phyloP scores from a whole-genome alignment of 2,797 vertebrate species.

The Menidia menidia region DNA sequence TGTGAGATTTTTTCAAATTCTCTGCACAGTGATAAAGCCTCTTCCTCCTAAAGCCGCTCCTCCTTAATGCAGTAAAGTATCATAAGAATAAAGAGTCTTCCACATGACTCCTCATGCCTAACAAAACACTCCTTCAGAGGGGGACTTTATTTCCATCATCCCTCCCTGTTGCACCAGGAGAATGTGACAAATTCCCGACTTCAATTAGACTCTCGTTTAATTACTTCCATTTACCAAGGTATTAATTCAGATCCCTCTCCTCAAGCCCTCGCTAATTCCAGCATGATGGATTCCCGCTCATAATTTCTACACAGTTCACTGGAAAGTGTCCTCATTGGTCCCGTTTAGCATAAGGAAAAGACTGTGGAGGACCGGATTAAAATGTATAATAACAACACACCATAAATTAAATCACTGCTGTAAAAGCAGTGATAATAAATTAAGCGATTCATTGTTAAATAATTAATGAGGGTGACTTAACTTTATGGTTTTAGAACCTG shows the following conservation, averaged over 20 bases:
- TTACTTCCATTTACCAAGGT: conserved; percentile 75
- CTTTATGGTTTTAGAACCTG: too few relatives aligned
- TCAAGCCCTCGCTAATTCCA: conserved; percentile 64
- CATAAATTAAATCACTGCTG: conserved; percentile 4
- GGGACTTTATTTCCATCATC: conserved; percentile 65
- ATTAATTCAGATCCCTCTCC: conserved; percentile 73
- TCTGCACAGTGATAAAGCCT: conserved; percentile 46
- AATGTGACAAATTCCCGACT: conserved; percentile 70
- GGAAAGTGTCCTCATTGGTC: conserved; percentile 12
- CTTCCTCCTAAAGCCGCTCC: conserved; percentile 6
- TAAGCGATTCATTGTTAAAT: neutral
- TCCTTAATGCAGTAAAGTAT: conserved; percentile 31
- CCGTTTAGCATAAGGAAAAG: conserved; percentile 17
- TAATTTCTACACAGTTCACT: conserved; percentile 42
- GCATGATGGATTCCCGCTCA: conserved; percentile 52
- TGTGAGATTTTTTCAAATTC: conserved; percentile 38
- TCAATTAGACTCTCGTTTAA: conserved; percentile 75
- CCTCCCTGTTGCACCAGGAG: conserved; percentile 37
- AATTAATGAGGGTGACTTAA: too few relatives aligned
- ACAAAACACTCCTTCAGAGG: conserved; percentile 59
- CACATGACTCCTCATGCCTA: conserved; percentile 46
- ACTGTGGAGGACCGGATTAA: conserved; percentile 3
- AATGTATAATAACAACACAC: conserved; percentile 7
- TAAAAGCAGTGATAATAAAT: neutral
- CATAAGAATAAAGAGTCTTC: conserved; percentile 42